Evolutionary conservation across 2,888 invertebrate species (phyloP).

Genomic region (Timandra comae): DNA sequence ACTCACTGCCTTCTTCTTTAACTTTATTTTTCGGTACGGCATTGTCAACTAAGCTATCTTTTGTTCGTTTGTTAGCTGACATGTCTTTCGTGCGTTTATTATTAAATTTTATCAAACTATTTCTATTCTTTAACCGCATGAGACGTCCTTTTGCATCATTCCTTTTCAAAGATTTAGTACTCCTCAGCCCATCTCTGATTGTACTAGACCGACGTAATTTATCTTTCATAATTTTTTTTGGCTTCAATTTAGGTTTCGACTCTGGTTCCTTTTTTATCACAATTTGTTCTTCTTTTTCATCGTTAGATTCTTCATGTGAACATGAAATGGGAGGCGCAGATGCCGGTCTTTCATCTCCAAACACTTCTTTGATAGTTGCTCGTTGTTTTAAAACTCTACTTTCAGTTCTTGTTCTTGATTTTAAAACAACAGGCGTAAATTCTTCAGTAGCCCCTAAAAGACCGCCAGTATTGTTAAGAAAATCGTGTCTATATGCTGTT

Average conservation of each 20-base stretch:
- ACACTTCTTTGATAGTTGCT: conserved; percentile 88
- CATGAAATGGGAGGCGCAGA: conserved; percentile 86
- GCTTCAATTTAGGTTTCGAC: conserved; percentile 45
- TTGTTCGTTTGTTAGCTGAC: conserved; percentile 47
- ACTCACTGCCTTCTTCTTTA: conserved; percentile 49
- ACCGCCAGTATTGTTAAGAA: conserved; percentile 78
- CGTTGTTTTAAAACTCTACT: conserved; percentile 82
- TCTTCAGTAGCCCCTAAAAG: conserved; percentile 76
- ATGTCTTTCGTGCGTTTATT: conserved; percentile 63
- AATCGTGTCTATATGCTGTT: conserved; percentile 80
- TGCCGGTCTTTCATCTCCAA: conserved; percentile 87
- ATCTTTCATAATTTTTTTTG: conserved; percentile 61
- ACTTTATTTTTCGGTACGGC: conserved; percentile 60
- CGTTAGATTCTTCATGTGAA: conserved; percentile 57
- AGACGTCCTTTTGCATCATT: conserved; percentile 64
- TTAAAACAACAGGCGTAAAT: conserved; percentile 83
- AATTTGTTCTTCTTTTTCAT: conserved; percentile 39
- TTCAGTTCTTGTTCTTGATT: conserved; percentile 85
- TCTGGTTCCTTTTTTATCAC: conserved; percentile 50
- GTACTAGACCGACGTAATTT: conserved; percentile 61
- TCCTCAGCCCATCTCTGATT: conserved; percentile 66
- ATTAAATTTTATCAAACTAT: conserved; percentile 62
- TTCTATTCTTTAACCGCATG: conserved; percentile 66
- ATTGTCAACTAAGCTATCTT: conserved; percentile 35
- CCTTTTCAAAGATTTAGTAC: conserved; percentile 64